A percentile compares a stretch with the other conserved stretches of the same genome.
Conservation (phyloP, 1,140 invertebrate genomes). For the Lordiphosa mommai region DNA sequence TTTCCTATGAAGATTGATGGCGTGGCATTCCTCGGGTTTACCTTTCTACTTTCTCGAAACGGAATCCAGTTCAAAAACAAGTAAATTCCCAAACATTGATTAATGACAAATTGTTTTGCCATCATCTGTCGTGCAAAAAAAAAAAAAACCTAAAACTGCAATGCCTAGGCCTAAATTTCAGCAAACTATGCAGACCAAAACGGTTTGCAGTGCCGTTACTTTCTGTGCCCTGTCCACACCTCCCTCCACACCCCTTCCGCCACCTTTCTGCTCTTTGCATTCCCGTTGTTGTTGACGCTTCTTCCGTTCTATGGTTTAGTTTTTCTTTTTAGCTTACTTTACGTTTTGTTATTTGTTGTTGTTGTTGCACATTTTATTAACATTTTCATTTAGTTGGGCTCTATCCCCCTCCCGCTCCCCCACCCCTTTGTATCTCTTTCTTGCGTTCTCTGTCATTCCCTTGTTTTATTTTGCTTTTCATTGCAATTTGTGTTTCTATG, state of each 20-base stretch:
- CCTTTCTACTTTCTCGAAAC: not conserved
- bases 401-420: conserved; percentile 1
- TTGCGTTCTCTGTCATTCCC: conserved; percentile 5
- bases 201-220: conserved; percentile 33
- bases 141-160: conserved; percentile 10
- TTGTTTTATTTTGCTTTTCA: conserved; percentile 66
- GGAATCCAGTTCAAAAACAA: conserved; percentile 10
- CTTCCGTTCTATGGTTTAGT: conserved; percentile 73
- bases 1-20: not conserved
- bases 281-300: conserved; percentile 57
- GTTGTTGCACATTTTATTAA: conserved; percentile 73
- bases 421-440: conserved; percentile 1
- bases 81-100: conserved; percentile 58
- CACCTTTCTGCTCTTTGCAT: not conserved
- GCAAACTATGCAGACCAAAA: conserved; percentile 30
- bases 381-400: conserved; percentile 70
- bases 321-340: conserved; percentile 71
- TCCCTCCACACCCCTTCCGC: not conserved
- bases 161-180: conserved; percentile 42
- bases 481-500: conserved; percentile 77
- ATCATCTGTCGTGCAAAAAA: conserved; percentile 21
- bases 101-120: conserved; percentile 74
- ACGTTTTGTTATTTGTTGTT: conserved; percentile 43
- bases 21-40: not conserved
- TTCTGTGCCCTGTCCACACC: conserved; percentile 9